Conservation (phyloP, 2,113 vertebrate genomes). For the Myiozetetes cayanensis region DNA sequence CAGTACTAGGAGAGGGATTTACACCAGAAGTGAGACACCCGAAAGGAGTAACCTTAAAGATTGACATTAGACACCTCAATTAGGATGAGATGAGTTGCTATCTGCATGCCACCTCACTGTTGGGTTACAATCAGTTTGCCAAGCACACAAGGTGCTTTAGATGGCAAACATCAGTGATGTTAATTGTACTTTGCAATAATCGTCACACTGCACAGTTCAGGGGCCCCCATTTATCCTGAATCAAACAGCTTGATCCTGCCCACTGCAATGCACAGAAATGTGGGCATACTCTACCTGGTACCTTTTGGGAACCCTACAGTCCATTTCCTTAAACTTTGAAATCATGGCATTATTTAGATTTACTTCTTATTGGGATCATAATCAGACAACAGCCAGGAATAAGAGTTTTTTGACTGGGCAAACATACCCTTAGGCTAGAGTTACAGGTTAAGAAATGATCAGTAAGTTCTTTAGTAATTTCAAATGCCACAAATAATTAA, state of each 20-base stretch:
- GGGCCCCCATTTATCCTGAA: not conserved
- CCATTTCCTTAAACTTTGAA: not conserved
- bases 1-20: not conserved
- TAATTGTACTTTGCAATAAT: not conserved
- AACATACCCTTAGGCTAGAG: accelerated
- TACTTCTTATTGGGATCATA: not conserved
- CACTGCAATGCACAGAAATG: not conserved
- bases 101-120: not conserved
- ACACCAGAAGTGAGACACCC: not conserved
- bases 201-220: not conserved
- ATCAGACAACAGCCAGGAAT: not conserved
- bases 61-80: not conserved
- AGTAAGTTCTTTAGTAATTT: not conserved
- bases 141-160: not conserved
- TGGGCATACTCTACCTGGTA: not conserved
- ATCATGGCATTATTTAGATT: not conserved
- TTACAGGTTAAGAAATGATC: not conserved
- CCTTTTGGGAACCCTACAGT: not conserved
- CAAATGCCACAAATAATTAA: not conserved
- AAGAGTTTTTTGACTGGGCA: not conserved
- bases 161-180: not conserved
- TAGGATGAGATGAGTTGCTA: not conserved
- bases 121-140: not conserved
- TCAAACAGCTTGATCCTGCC: not conserved
- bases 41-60: not conserved